Evolutionary conservation across 2,888 invertebrate genomes (phyloP).

Genomic region (Caenorhabditis wallacei): DNA sequence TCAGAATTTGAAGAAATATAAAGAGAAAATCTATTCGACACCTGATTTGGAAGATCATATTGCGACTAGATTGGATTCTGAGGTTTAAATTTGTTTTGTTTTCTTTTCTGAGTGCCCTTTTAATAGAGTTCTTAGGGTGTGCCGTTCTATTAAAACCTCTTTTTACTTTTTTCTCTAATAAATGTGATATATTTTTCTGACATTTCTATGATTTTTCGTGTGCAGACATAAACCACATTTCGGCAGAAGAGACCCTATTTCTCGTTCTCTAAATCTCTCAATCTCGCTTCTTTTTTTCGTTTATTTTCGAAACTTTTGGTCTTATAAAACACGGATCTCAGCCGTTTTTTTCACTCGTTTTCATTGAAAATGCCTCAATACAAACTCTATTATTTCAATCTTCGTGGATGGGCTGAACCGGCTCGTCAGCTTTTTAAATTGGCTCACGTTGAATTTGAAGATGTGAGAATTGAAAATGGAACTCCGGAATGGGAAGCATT

Average conservation of each 20-base stretch:
- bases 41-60: slow-evolving; percentile 47
- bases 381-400: slow-evolving; percentile 68
- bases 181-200: slow-evolving; percentile 20
- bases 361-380: slow-evolving; percentile 55
- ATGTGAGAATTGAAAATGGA: slow-evolving; percentile 52
- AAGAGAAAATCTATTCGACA: slow-evolving; percentile 29
- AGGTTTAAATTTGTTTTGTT: slow-evolving; percentile 26
- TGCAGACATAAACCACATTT: slow-evolving; percentile 25
- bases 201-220: slow-evolving; percentile 2
- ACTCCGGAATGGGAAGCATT: slow-evolving; percentile 47
- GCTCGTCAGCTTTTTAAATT: slow-evolving; percentile 60
- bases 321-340: neutral
- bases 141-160: neutral
- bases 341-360: neutral
- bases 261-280: neutral
- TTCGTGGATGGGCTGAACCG: slow-evolving; percentile 64
- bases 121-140: neutral
- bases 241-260: neutral
- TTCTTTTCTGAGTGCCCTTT: neutral
- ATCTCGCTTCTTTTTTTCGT: slow-evolving; percentile 16
- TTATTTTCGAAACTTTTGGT: slow-evolving; percentile 31
- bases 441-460: slow-evolving; percentile 64
- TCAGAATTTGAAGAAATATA: slow-evolving; percentile 29
- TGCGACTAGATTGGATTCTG: slow-evolving; percentile 40
- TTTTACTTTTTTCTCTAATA: neutral